Percentiles rank a stretch among this genome's conserved stretches.
These are phyloP conservation scores for Periparus ater DNA, from an alignment of 2,797 vertebrate genomes.

Conservation along the genomic window DNA sequence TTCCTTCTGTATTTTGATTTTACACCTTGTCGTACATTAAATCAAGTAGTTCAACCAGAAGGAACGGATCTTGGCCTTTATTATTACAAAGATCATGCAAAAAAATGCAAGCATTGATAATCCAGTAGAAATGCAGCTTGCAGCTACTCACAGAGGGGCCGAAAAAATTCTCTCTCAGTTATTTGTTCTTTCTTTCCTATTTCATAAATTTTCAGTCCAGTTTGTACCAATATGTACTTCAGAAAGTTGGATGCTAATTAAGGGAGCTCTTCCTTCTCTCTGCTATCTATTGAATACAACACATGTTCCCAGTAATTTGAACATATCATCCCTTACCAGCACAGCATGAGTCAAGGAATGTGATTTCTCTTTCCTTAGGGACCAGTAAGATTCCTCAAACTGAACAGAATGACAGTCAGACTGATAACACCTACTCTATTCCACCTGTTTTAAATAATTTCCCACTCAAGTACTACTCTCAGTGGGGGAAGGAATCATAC, in stretches of 20 bases:
- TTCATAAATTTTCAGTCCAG: not conserved
- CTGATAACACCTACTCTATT: slow-evolving; percentile 37
- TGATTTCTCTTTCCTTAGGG: slow-evolving; percentile 8
- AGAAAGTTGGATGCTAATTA: not conserved
- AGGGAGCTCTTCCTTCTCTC: not conserved
- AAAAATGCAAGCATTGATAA: not conserved
- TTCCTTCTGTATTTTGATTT: slow-evolving; percentile 22
- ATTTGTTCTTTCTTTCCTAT: not conserved
- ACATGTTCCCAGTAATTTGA: not conserved
- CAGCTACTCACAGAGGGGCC: not conserved
- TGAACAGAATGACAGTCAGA: slow-evolving; percentile 53
- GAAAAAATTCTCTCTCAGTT: not conserved
- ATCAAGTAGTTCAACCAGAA: not conserved
- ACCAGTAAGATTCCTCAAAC: slow-evolving; percentile 21
- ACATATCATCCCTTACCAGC: not conserved
- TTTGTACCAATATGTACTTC: not conserved
- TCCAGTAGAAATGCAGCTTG: not conserved
- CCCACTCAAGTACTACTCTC: not conserved
- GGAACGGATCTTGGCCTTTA: not conserved
- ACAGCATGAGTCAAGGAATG: not conserved
- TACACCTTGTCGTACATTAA: slow-evolving; percentile 1
- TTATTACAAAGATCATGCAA: not conserved
- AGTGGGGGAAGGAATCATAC: not conserved
- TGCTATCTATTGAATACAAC: not conserved
- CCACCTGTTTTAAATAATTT: slow-evolving; percentile 24